Conservation (phyloP, 2,113 vertebrate genomes). For the Chunga burmeisteri region DNA sequence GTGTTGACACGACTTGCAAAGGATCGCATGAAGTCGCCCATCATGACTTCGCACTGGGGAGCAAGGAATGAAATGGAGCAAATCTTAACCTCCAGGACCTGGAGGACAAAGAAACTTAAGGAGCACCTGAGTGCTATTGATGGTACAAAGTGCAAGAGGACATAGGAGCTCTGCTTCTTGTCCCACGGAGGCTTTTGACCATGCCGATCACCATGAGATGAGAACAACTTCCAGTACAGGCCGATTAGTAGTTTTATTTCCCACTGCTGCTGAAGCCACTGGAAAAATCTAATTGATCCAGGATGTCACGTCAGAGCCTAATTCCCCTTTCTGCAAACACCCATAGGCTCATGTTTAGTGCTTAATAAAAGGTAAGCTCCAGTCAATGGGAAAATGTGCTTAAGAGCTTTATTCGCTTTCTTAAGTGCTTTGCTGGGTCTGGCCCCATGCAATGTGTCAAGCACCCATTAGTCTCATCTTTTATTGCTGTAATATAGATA, state of each 20-base stretch:
- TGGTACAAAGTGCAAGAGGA: not conserved
- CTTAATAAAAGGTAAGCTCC: constrained; percentile 46
- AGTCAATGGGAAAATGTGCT: constrained; percentile 52
- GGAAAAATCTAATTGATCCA: constrained; percentile 53
- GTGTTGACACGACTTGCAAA: not conserved
- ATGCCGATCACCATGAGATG: not conserved
- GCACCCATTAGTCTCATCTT: not conserved
- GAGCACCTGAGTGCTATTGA: not conserved
- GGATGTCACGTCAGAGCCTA: constrained; percentile 31
- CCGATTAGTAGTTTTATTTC: not conserved
- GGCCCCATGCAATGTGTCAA: not conserved
- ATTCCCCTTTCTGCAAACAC: not conserved
- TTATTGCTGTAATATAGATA: not conserved
- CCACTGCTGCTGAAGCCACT: constrained; percentile 13
- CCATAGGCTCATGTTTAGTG: not conserved
- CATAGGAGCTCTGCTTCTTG: not conserved
- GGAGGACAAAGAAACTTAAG: not conserved
- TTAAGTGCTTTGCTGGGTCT: constrained; percentile 12
- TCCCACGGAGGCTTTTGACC: not conserved
- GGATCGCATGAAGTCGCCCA: accelerated
- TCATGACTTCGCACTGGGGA: not conserved
- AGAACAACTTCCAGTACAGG: not conserved
- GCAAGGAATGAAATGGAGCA: not conserved
- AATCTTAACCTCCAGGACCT: not conserved
- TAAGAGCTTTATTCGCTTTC: constrained; percentile 43